Evolutionary conservation across 1,140 invertebrate genomes (phyloP).

Genomic region (Drosophila persimilis): DNA sequence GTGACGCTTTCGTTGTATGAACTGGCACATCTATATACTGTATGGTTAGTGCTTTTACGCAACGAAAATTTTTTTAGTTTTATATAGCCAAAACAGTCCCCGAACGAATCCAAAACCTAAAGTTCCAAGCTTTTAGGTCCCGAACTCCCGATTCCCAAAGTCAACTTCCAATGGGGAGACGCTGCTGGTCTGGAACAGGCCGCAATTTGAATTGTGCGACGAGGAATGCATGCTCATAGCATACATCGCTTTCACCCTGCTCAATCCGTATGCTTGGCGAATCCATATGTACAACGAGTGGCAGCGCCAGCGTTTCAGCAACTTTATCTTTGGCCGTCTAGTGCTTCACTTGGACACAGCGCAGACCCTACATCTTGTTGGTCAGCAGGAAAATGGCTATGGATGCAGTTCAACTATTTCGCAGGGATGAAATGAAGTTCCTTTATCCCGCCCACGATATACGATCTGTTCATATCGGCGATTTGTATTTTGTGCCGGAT

Average conservation of each 20-base stretch:
- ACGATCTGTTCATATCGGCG: constrained; percentile 16
- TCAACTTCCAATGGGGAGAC: too few relatives aligned
- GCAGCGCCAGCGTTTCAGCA: constrained; percentile 42
- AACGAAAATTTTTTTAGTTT: too few relatives aligned
- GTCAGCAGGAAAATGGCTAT: constrained; percentile 11
- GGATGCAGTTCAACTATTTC: constrained; percentile 42
- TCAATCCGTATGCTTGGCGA: constrained; percentile 29
- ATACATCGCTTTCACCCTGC: constrained; percentile 27
- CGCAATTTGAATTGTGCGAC: neutral
- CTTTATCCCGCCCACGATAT: constrained; percentile 45
- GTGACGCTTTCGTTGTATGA: too few relatives aligned
- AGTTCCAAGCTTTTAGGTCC: too few relatives aligned
- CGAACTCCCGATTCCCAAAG: too few relatives aligned
- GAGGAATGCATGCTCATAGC: constrained; percentile 34
- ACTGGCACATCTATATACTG: too few relatives aligned
- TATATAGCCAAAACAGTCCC: too few relatives aligned
- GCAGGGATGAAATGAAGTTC: constrained; percentile 39
- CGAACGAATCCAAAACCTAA: too few relatives aligned
- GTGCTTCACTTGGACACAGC: constrained; percentile 39
- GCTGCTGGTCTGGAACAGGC: too few relatives aligned
- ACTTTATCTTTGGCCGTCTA: constrained; percentile 54
- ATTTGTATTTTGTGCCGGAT: constrained; percentile 42
- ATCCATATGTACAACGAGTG: constrained; percentile 31
- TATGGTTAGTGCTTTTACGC: too few relatives aligned
- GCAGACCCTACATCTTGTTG: neutral